Conservation (phyloP, 2,113 vertebrate species). For the Ursus arctos region DNA sequence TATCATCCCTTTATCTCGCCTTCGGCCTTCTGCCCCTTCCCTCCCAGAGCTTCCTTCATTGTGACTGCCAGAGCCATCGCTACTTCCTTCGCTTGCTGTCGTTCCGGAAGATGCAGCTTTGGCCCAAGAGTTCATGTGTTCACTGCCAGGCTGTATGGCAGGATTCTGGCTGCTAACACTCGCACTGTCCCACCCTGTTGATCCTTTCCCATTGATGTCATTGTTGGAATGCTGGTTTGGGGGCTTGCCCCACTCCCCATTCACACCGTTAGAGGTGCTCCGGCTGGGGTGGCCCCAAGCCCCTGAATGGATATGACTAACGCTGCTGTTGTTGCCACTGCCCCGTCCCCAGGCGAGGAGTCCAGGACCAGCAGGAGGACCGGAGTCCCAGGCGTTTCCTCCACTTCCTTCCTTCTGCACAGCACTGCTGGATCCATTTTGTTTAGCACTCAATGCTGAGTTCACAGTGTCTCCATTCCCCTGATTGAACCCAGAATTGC, state of each 20-base stretch:
- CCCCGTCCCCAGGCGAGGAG: conserved; percentile 93
- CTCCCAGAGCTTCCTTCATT: conserved; percentile 89
- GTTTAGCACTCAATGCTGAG: conserved; percentile 92
- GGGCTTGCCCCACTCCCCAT: conserved; percentile 91
- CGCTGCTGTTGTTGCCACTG: conserved; percentile 80
- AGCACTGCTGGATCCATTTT: conserved; percentile 90
- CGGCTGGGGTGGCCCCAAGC: conserved; percentile 93
- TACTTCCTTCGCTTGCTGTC: conserved; percentile 94
- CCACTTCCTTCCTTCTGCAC: conserved; percentile 90
- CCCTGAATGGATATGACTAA: conserved; percentile 90
- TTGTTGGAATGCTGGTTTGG: conserved; percentile 92
- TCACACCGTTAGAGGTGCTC: conserved; percentile 87
- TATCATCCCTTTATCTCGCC: conserved; percentile 87
- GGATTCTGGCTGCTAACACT: conserved; percentile 85
- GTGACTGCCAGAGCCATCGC: conserved; percentile 89
- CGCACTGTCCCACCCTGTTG: conserved; percentile 92
- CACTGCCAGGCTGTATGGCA: conserved; percentile 87
- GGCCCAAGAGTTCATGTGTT: conserved; percentile 92
- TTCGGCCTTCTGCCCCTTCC: conserved; percentile 90
- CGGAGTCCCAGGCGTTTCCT: conserved; percentile 93
- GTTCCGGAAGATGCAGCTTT: conserved; percentile 91
- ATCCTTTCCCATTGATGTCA: conserved; percentile 90
- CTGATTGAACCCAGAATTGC: conserved; percentile 93
- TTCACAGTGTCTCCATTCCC: conserved; percentile 95
- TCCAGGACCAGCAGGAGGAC: conserved; percentile 91